Percentiles rank a stretch among this genome's conserved stretches.
Evolutionary conservation across 1,140 invertebrate species (phyloP).

Genomic region (Subanguina moxae): DNA sequence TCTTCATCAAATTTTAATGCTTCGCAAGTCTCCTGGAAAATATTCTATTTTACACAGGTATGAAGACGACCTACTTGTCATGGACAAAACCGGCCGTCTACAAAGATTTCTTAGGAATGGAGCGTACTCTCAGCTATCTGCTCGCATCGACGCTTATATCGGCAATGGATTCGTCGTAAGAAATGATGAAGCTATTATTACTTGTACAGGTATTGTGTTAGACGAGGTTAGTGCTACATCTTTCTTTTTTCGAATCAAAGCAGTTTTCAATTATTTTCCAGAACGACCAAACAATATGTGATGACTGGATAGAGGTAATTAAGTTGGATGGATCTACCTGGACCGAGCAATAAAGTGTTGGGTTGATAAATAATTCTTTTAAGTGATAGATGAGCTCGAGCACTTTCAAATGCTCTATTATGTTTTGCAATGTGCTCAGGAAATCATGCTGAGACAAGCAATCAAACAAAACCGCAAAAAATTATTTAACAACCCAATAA

Average conservation of each 20-base stretch:
- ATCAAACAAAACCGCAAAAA: no score
- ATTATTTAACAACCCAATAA: no score
- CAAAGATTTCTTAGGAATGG: constrained; percentile 43
- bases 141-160: constrained; percentile 54
- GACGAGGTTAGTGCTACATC: constrained; percentile 30
- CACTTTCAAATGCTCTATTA: no score
- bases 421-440: no score
- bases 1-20: no score
- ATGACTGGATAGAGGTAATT: constrained; percentile 55
- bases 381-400: no score
- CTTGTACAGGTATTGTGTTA: constrained; percentile 51
- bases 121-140: constrained; percentile 39
- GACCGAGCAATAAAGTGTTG: constrained; percentile 23
- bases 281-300: constrained; percentile 51
- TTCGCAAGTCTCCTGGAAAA: no score
- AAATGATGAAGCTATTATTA: constrained; percentile 48
- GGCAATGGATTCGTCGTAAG: constrained; percentile 54
- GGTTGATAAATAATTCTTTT: no score
- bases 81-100: constrained; percentile 56
- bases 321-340: constrained; percentile 52
- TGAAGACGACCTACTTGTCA: constrained; percentile 39
- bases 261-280: constrained; percentile 22
- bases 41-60: constrained; percentile 27
- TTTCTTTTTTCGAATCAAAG: not conserved
- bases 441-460: no score